Evolutionary conservation across 2,888 invertebrate species (phyloP).

Genomic region (Cephus runcator): DNA sequence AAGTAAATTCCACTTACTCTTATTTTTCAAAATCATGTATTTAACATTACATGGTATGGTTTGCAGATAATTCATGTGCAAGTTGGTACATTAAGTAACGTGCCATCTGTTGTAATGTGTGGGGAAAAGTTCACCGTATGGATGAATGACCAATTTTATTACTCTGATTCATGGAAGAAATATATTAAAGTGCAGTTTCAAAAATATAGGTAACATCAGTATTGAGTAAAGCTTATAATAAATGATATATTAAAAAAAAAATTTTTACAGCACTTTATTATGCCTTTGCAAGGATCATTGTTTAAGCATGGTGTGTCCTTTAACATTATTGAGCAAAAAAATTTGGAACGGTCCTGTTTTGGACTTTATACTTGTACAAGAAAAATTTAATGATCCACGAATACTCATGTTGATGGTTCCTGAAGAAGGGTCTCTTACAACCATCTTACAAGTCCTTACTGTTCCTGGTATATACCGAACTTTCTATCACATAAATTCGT

Average conservation of each 20-base stretch:
- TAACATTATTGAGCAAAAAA: slow-evolving; percentile 46
- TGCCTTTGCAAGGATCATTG: slow-evolving; percentile 44
- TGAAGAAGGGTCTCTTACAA: slow-evolving; percentile 16
- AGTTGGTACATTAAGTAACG: slow-evolving; percentile 12
- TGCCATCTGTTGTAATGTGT: slow-evolving; percentile 34
- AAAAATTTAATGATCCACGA: slow-evolving; percentile 34
- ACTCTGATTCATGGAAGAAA: not conserved
- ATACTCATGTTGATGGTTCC: slow-evolving; percentile 43
- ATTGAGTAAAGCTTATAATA: not conserved
- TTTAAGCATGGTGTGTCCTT: slow-evolving; percentile 45
- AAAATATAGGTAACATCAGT: slow-evolving; percentile 34
- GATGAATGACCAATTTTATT: not conserved
- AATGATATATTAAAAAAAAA: slow-evolving; percentile 1
- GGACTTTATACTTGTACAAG: slow-evolving; percentile 48
- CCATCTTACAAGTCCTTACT: slow-evolving; percentile 42
- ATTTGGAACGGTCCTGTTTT: slow-evolving; percentile 37
- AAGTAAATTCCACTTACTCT: slow-evolving; percentile 23
- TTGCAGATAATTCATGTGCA: slow-evolving; percentile 35
- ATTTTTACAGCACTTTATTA: slow-evolving; percentile 39
- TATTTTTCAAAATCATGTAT: slow-evolving; percentile 5
- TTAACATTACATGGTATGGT: not conserved
- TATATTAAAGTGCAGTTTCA: slow-evolving; percentile 46
- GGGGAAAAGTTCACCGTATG: not conserved
- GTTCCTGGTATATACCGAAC: slow-evolving; percentile 44
- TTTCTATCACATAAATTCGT: not conserved